phyloP scores from a whole-genome alignment of 2,113 vertebrate species.

The Natator depressus region DNA sequence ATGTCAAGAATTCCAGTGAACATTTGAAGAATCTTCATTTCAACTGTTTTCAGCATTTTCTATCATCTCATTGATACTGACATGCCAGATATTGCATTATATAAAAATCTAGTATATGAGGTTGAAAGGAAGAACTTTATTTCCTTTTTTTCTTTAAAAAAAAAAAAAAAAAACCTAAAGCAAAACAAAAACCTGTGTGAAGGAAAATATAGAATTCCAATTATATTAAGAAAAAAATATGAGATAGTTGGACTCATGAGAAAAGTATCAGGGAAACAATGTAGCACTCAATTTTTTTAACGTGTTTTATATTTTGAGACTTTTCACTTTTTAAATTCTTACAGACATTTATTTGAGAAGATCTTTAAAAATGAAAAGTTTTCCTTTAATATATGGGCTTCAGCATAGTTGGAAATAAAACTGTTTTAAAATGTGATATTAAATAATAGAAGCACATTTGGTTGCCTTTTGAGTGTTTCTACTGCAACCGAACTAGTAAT shows the following conservation, averaged over 20 bases:
- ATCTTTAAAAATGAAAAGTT: rapidly evolving
- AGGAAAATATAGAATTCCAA: neutral
- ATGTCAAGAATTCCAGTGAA: rapidly evolving
- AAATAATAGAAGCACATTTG: neutral
- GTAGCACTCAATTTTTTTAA: neutral
- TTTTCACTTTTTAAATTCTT: neutral
- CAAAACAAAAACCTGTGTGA: neutral
- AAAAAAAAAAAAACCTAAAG: neutral
- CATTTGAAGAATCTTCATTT: neutral
- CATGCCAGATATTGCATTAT: rapidly evolving
- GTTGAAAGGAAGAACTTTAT: neutral
- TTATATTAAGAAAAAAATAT: neutral
- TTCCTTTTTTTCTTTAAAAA: neutral
- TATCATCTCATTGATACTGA: neutral
- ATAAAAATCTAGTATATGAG: neutral
- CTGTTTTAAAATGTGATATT: neutral
- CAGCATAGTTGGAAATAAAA: neutral
- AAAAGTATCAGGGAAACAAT: neutral
- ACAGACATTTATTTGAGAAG: neutral
- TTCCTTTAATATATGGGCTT: rapidly evolving
- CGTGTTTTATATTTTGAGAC: rapidly evolving
- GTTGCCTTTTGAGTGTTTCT: neutral
- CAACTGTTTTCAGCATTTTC: rapidly evolving
- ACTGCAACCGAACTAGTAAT: neutral
- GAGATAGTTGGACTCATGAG: neutral